Conservation (phyloP, 2,888 invertebrate genomes). For the Himalopsyche japonica region DNA sequence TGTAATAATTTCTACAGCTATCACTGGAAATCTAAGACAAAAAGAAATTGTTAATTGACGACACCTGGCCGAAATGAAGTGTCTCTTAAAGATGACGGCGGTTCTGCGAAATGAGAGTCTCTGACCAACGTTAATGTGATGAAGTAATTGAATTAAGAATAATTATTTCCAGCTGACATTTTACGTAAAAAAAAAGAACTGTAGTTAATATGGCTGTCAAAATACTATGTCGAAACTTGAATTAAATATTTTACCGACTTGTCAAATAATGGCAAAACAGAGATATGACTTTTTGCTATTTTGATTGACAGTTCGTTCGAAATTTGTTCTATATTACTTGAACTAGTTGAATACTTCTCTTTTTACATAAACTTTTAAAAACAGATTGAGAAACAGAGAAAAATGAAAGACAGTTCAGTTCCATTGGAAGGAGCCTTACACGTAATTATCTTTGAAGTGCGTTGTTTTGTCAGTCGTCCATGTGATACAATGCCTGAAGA, state of each 20-base stretch:
- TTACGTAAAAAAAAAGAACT: not conserved
- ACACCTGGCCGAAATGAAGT: not conserved
- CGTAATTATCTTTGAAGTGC: too few relatives aligned
- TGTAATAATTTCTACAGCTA: too few relatives aligned
- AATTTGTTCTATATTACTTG: not conserved
- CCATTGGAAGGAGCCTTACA: too few relatives aligned
- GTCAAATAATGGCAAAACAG: not conserved
- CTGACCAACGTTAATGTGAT: not conserved
- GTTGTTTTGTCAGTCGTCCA: too few relatives aligned
- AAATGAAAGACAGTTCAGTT: too few relatives aligned
- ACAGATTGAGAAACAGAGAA: too few relatives aligned
- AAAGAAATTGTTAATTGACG: not conserved
- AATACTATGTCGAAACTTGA: not conserved
- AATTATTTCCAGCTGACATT: not conserved
- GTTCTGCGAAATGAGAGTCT: not conserved
- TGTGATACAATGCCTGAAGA: too few relatives aligned
- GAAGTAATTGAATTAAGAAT: not conserved
- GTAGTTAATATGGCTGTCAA: not conserved
- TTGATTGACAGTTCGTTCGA: not conserved
- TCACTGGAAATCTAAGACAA: too few relatives aligned
- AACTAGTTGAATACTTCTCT: too few relatives aligned
- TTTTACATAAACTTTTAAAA: too few relatives aligned
- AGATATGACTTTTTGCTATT: not conserved
- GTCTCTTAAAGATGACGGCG: not conserved
- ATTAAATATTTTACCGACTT: not conserved